Evolutionary conservation across 2,113 vertebrate species (phyloP).

Genomic region (Pseudorasbora parva): DNA sequence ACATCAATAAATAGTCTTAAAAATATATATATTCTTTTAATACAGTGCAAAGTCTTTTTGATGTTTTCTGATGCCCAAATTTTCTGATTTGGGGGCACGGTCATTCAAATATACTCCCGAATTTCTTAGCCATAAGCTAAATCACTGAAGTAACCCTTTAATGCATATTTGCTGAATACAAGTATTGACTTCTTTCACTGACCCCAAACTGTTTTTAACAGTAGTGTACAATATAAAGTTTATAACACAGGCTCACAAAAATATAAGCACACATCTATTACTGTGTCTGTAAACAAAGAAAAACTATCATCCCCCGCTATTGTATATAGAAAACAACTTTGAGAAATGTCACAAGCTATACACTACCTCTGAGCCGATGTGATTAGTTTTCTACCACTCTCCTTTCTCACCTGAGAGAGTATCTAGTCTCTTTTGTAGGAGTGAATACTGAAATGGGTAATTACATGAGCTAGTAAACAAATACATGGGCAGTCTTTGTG

Average conservation of each 20-base stretch:
- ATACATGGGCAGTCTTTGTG: conserved; percentile 50
- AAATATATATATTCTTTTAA: too few species aligned
- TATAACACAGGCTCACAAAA: not conserved
- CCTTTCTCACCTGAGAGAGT: conserved; percentile 41
- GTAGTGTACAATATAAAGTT: not conserved
- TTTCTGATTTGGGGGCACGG: too few species aligned
- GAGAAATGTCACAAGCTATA: conserved; percentile 1
- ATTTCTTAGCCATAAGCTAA: too few species aligned
- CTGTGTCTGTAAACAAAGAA: conserved; percentile 58
- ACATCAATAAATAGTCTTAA: too few species aligned
- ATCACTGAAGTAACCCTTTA: too few species aligned
- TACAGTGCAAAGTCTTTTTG: too few species aligned
- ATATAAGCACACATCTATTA: conserved; percentile 47
- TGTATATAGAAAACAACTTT: conserved; percentile 21
- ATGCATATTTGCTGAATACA: not conserved
- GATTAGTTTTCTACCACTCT: conserved; percentile 43
- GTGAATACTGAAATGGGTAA: conserved; percentile 66
- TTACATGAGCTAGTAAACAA: conserved; percentile 63
- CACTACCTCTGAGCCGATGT: not conserved
- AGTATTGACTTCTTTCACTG: not conserved
- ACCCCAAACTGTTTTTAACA: not conserved
- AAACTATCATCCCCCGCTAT: conserved; percentile 9
- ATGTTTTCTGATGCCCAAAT: too few species aligned
- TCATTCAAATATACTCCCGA: too few species aligned
- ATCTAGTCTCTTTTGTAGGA: conserved; percentile 59